A percentile compares a stretch with the other conserved stretches of the same genome.
Evolutionary conservation across 2,888 invertebrate genomes (phyloP).

Genomic region (Agonum fuliginosum): DNA sequence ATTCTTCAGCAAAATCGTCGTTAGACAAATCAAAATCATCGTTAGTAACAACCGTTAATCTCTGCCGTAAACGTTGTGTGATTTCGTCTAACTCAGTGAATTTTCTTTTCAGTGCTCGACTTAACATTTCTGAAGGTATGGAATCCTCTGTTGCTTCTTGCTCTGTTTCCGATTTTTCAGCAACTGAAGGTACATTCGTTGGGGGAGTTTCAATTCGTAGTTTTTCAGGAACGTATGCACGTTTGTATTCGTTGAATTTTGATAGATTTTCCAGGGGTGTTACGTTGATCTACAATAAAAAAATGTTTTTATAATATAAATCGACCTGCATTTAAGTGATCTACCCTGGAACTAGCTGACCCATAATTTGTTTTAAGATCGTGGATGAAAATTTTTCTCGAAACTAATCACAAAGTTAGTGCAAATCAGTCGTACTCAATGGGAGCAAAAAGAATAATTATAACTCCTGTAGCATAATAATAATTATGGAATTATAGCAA

Average conservation of each 20-base stretch:
- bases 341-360: too few species aligned
- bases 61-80: constrained; percentile 76
- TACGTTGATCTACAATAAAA: constrained; percentile 71
- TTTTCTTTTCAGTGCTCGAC: constrained; percentile 76
- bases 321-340: too few species aligned
- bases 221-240: constrained; percentile 53
- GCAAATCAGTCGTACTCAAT: too few species aligned
- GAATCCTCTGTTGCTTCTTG: constrained; percentile 60
- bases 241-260: constrained; percentile 64
- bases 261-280: constrained; percentile 75
- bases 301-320: constrained; percentile 1
- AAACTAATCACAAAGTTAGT: too few species aligned
- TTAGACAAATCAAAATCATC: constrained; percentile 72
- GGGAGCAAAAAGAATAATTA: too few species aligned
- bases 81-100: constrained; percentile 79
- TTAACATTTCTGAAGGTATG: constrained; percentile 69
- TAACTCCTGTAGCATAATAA: too few species aligned
- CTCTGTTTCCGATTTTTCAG: constrained; percentile 40
- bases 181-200: constrained; percentile 60
- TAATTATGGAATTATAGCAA: too few species aligned
- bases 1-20: constrained; percentile 74
- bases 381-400: too few species aligned
- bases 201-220: constrained; percentile 38
- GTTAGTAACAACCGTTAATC: constrained; percentile 77
- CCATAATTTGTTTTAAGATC: too few species aligned